Percentiles rank a stretch among this genome's conserved stretches.
Evolutionary conservation across 30 jellyfish, hydroid and myxozoan genomes (phyloP).

Genomic region (Aurelia sp.): DNA sequence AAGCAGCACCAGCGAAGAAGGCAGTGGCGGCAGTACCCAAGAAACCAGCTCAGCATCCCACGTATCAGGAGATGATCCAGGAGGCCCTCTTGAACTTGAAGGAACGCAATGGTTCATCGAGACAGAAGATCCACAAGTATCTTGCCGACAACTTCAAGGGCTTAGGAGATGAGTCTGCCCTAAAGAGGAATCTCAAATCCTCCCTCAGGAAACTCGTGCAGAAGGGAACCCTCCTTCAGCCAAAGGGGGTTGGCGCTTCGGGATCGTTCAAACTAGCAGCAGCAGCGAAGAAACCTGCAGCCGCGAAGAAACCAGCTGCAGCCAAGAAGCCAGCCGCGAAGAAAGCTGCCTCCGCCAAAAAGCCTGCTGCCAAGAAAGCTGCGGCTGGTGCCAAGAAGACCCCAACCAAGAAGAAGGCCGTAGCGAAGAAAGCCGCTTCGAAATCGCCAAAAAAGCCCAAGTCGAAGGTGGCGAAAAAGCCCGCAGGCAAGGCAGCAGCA

Average conservation of each 20-base stretch:
- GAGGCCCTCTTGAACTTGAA: slow-evolving; percentile 52
- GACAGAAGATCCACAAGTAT: slow-evolving; percentile 58
- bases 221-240: slow-evolving; percentile 23
- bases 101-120: slow-evolving; percentile 49
- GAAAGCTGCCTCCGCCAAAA: slow-evolving; percentile 3
- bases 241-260: slow-evolving; percentile 64
- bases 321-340: slow-evolving; percentile 21
- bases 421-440: no score
- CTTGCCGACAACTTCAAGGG: slow-evolving; percentile 59
- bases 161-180: slow-evolving; percentile 44
- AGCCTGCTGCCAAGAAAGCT: slow-evolving; percentile 51
- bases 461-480: no score
- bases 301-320: slow-evolving; percentile 20
- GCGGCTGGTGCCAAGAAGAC: no score
- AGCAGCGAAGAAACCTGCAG: no score
- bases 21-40: slow-evolving; percentile 10
- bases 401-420: no score
- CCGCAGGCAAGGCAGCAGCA: no score
- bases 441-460: no score
- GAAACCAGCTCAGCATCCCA: slow-evolving; percentile 57
- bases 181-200: slow-evolving; percentile 9
- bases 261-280: slow-evolving; percentile 48
- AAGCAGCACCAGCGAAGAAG: no score
- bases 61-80: slow-evolving; percentile 46
- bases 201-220: slow-evolving; percentile 33